Base-by-base conservation (phyloP, 2,888 invertebrate species). In the Thymelicus acteon region DNA sequence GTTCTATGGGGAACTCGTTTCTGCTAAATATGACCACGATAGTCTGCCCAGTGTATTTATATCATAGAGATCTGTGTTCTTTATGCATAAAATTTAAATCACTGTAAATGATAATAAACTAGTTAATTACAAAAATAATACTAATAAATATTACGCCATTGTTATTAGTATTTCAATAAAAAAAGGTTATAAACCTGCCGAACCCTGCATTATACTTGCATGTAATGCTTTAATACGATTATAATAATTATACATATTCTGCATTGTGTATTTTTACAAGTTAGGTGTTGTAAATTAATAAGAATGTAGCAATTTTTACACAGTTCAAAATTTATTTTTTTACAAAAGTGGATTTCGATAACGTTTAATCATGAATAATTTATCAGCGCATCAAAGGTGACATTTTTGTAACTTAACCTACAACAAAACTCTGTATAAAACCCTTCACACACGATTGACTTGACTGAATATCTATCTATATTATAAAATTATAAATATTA, bases 271-370 rank as follows among this genome's bases (percentile, higher is more conserved):
- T 63, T 73, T 72, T 71, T 74, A 67, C 67, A 67, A 67, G 31
- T 49, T 72, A 72, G 71, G 62, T 71, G 67, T 74, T 73, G 58
- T 66, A 71, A 70, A 48, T 39, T 68, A 57, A 47, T 60, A 39
- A 70, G 19, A 64, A 69, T 49, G 48, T 69, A 63, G 63, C 58
- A 40, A 31, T 69, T 63, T 69, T 69, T 69, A 69, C 69, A 63
- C 58, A 24, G 58, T 69, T 39, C 48, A 58, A 39, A 63, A 69
- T 61, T 63, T 69, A 69, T 69, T 69, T 69, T 58, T 54, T 69
- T 69, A 63, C 57, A 63, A 63, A 31, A 49, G 37, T 49, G 62
- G 19, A 44, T 68, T 58, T 63, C 62, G 62, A 62, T 62, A 48
- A 57, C 47, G 15, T 31, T n/a, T 19, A 63, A 24, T 24, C 57